These are phyloP conservation scores for Hyles lineata DNA, from an alignment of 2,888 invertebrate genomes.

Conservation along the genomic window DNA sequence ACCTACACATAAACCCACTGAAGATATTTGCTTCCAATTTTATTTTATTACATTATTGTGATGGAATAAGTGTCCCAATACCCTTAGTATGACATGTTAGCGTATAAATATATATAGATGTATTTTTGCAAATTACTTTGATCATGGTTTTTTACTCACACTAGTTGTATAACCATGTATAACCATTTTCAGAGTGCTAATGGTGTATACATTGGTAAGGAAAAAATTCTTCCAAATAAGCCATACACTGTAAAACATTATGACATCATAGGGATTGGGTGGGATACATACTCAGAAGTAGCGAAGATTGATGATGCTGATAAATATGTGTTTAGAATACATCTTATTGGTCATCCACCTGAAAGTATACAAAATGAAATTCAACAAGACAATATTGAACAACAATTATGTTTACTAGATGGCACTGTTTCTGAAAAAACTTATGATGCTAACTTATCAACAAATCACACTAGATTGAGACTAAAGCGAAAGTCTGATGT, in stretches of 20 bases:
- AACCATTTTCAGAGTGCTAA: constrained; percentile 81
- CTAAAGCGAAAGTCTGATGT: constrained; percentile 32
- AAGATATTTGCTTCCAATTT: no score
- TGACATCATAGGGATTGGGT: constrained; percentile 85
- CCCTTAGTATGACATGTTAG: no score
- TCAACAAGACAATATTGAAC: neutral
- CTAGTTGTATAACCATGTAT: neutral
- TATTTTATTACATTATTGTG: no score
- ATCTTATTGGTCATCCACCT: neutral
- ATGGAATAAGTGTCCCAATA: no score
- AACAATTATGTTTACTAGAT: neutral
- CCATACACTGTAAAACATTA: constrained; percentile 65
- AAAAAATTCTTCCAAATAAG: constrained; percentile 62
- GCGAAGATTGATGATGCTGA: constrained; percentile 62
- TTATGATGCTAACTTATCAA: neutral
- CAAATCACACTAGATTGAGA: constrained; percentile 41
- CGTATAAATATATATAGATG: no score
- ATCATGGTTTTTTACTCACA: neutral
- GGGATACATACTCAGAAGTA: constrained; percentile 60
- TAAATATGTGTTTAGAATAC: constrained; percentile 71
- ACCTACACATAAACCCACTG: no score
- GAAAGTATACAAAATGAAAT: neutral
- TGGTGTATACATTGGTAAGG: constrained; percentile 83
- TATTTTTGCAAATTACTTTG: neutral
- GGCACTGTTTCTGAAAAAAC: neutral